Percentiles rank a stretch among this genome's conserved stretches.
Conservation (phyloP, 2,113 vertebrate species). For the Vimba vimba region DNA sequence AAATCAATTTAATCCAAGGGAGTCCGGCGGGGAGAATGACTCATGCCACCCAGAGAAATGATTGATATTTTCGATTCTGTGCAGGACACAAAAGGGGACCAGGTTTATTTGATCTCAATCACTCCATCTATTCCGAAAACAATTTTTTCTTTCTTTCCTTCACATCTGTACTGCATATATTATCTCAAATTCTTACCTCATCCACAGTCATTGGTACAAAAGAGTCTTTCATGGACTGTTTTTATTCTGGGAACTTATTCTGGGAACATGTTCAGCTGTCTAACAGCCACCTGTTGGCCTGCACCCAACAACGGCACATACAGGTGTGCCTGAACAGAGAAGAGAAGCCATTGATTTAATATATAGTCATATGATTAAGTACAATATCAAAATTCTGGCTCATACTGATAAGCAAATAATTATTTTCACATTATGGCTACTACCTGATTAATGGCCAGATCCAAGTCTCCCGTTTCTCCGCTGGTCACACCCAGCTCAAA, state of each 20-base stretch:
- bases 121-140: slow-evolving; percentile 21
- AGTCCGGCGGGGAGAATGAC: slow-evolving; percentile 34
- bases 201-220: neutral
- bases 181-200: slow-evolving; percentile 21
- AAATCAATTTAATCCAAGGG: slow-evolving; percentile 55
- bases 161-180: slow-evolving; percentile 37
- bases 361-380: neutral
- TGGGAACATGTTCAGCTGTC: neutral
- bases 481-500: no score
- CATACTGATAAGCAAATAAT: no score
- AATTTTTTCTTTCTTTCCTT: slow-evolving; percentile 16
- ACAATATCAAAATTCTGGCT: no score
- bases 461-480: no score
- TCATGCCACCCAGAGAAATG: slow-evolving; percentile 44
- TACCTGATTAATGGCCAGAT: no score
- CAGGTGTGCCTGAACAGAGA: neutral
- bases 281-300: slow-evolving; percentile 20
- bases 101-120: slow-evolving; percentile 48
- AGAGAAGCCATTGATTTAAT: neutral
- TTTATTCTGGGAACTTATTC: neutral
- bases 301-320: neutral
- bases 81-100: slow-evolving; percentile 51
- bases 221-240: neutral
- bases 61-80: slow-evolving; percentile 54
- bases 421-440: no score